Conservation (phyloP, 2,113 vertebrate species). For the Cranoglanis bouderius region DNA sequence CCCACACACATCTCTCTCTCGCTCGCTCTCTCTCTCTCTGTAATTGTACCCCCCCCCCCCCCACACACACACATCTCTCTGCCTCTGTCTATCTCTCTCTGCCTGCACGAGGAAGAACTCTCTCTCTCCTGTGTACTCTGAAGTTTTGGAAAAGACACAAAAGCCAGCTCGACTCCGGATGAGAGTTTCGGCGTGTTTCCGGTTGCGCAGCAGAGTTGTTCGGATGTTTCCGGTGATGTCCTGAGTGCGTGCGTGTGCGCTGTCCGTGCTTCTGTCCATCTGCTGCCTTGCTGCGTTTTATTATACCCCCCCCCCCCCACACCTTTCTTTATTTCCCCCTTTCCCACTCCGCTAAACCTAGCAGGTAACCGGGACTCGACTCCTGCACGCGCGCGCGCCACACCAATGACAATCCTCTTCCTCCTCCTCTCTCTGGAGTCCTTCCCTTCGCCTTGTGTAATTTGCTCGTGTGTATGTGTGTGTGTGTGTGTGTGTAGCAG, state of each 20-base stretch:
- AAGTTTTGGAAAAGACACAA: constrained; percentile 52
- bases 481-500: constrained; percentile 73
- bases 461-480: constrained; percentile 68
- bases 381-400: neutral
- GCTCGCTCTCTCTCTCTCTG: neutral
- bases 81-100: neutral
- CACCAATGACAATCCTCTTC: constrained; percentile 63
- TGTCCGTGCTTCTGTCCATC: neutral
- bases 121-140: constrained; percentile 44
- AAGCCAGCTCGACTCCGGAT: neutral
- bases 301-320: too few species aligned
- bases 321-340: neutral
- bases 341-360: constrained; percentile 28
- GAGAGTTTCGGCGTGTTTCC: neutral
- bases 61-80: neutral
- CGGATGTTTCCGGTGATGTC: neutral
- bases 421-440: constrained; percentile 52
- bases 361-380: constrained; percentile 36
- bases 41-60: neutral
- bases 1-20: neutral
- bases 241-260: neutral
- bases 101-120: constrained; percentile 30
- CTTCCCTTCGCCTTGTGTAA: constrained; percentile 68
- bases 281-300: neutral
- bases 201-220: neutral